Base-by-base conservation (phyloP, 2,797 vertebrate genomes). In the Hoplostethus mediterraneus region DNA sequence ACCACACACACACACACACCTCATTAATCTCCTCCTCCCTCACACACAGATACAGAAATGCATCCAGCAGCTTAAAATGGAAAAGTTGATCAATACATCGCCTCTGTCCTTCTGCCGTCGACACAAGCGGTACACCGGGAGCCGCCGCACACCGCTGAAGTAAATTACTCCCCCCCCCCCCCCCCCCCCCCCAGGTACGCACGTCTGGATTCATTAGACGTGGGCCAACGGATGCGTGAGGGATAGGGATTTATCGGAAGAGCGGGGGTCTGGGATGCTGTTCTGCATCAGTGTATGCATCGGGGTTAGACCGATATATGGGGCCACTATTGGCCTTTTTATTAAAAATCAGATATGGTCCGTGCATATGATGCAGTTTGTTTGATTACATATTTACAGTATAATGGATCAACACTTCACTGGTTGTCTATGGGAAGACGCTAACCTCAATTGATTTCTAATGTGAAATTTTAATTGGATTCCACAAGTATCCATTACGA, bases 11-110 rank as follows among this genome's bases (percentile, higher is more conserved):
- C 28, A 28, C 28, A 28, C 28, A 28, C 28, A 56, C 60, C 82
- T 82, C 83, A 81, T 91, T 88, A 88, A 84, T 88, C 78, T 87
- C 58, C 65, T 48, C 53, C 61, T 77, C 71, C 56, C 73, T 63
- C 80, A 63, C 79, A 62, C 71, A 72, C 25, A 5, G 16, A 33
- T 48, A 45, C 49, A 9, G 49, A 33, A 60, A 74, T 21, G 13
- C 54, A 77, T 83, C 65, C 51, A 31, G 38, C 45, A 11, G 9
- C 40, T 79, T 30, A 64, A 73, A 61, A 14, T 11, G 45, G 78
- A 54, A 40, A 57, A 54, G 45, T 8, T 13, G 62, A 86, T 86
- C 12, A 49, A 82, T 75, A 42, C 70, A 14, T 63, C 2, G 21
- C 63, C 52, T 68, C 63, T 3, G 62, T 57, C 62, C 57, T 70